Percentiles rank a stretch among this genome's conserved stretches.
These are phyloP conservation scores for Rhinoderma darwinii DNA, from an alignment of 2,113 vertebrate genomes.

Conservation along the genomic window DNA sequence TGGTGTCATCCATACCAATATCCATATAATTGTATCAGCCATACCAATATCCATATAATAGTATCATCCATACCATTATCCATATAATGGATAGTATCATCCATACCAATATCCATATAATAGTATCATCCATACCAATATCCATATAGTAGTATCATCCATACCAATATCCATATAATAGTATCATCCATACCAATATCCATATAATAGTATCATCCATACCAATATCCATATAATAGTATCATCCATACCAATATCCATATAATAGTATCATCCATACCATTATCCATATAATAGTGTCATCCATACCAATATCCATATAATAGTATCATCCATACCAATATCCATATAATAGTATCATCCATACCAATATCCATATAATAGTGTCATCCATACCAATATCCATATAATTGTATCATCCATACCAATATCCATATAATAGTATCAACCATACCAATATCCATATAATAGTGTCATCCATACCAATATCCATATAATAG, in stretches of 20 bases:
- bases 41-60: too few species aligned
- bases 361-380: not conserved
- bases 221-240: too few species aligned
- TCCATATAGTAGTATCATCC: not conserved
- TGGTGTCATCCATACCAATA: not conserved
- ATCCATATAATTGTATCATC: too few species aligned
- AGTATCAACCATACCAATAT: not conserved
- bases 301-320: not conserved
- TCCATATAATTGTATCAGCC: not conserved
- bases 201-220: too few species aligned
- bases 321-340: not conserved
- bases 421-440: not conserved
- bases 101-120: not conserved
- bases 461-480: not conserved
- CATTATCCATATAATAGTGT: not conserved
- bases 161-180: not conserved
- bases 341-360: not conserved
- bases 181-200: too few species aligned
- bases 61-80: too few species aligned
- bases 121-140: not conserved
- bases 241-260: not conserved
- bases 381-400: not conserved
- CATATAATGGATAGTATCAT: not conserved
- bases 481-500: too few species aligned
- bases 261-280: not conserved